These are phyloP conservation scores for Leucophora obtusa DNA, from an alignment of 2,888 invertebrate genomes.

Conservation along the genomic window DNA sequence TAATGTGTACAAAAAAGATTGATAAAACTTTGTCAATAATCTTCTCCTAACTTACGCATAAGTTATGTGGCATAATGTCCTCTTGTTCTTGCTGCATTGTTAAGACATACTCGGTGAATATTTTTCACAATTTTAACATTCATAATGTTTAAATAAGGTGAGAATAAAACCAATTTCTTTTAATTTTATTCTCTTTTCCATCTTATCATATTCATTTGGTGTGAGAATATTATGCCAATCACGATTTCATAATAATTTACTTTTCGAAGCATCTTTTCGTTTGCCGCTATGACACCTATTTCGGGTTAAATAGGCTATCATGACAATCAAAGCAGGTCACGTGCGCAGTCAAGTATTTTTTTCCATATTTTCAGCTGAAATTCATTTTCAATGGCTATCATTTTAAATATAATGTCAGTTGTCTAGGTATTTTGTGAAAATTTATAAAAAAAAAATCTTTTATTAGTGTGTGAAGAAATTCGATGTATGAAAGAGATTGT, in stretches of 20 bases:
- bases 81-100: neutral
- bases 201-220: neutral
- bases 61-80: too few relatives aligned
- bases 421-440: conserved; percentile 43
- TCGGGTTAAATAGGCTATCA: conserved; percentile 62
- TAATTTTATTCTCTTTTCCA: conserved; percentile 12
- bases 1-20: conserved; percentile 50
- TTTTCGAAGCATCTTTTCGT: conserved; percentile 56
- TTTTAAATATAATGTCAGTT: conserved; percentile 36
- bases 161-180: conserved; percentile 44
- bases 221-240: conserved; percentile 51
- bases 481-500: neutral
- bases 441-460: conserved; percentile 19
- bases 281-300: conserved; percentile 64
- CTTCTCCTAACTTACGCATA: neutral
- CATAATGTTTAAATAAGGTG: conserved; percentile 38
- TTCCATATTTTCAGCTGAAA: conserved; percentile 28
- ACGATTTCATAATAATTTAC: conserved; percentile 64
- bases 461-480: conserved; percentile 4
- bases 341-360: conserved; percentile 56
- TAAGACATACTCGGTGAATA: neutral
- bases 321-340: conserved; percentile 62
- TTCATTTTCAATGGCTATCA: conserved; percentile 40
- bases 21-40: conserved; percentile 25
- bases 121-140: neutral